Percentiles rank a stretch among this genome's conserved stretches.
Conservation (phyloP, 2,888 invertebrate genomes). For the Brenthis ino region DNA sequence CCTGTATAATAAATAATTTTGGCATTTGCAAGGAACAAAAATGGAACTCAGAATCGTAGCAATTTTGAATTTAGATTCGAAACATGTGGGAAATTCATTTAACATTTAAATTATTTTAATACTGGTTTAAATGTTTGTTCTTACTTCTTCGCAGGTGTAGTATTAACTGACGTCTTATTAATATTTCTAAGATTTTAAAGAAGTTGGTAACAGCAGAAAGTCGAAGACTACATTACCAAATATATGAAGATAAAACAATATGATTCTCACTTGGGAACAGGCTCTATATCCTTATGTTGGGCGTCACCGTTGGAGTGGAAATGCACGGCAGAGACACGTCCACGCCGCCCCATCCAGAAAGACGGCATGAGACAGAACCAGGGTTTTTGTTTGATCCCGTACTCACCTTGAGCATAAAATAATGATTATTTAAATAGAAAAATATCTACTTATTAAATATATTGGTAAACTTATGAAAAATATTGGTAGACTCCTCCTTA, state of each 20-base stretch:
- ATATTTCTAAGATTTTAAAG: too few species aligned
- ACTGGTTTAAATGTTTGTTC: too few species aligned
- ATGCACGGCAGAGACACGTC: slow-evolving; percentile 71
- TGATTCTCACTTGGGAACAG: slow-evolving; percentile 82
- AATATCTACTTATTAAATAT: too few species aligned
- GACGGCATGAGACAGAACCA: slow-evolving; percentile 88
- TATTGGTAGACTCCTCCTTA: too few species aligned
- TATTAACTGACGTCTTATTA: too few species aligned
- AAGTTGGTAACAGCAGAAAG: background rate
- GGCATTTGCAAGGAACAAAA: too few species aligned
- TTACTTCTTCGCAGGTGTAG: too few species aligned
- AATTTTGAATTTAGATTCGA: background rate
- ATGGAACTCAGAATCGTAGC: background rate
- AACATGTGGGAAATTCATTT: too few species aligned
- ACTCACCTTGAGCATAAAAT: slow-evolving; percentile 83
- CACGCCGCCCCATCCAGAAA: slow-evolving; percentile 85
- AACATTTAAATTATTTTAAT: too few species aligned
- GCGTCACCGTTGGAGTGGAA: slow-evolving; percentile 76
- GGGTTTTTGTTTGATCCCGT: slow-evolving; percentile 88
- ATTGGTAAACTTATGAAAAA: too few species aligned
- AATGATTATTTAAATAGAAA: background rate
- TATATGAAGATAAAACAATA: background rate
- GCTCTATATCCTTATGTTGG: slow-evolving; percentile 86
- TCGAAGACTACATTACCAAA: background rate
- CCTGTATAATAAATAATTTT: too few species aligned